Base-by-base conservation (phyloP, 2,888 invertebrate genomes). In the Eupsilia transversa region DNA sequence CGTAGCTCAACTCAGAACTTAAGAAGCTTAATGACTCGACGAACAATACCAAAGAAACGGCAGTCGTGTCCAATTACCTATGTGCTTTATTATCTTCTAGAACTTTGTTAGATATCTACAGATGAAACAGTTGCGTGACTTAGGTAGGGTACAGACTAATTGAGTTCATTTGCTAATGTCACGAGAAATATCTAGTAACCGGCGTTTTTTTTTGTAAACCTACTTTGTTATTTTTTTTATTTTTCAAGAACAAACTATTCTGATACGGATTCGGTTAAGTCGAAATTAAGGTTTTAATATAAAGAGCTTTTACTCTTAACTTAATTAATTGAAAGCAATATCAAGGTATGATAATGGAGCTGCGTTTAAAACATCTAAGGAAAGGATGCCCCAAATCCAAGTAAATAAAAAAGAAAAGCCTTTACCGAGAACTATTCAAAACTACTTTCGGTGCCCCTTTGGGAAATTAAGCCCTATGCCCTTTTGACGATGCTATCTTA, bases 391-490 rank as follows among this genome's bases (percentile, higher is more conserved):
- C 63, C 12, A 68, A 78, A 81, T 69, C 38, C 27, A 30, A 79
- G 59, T 41, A 74, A 74, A 73, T 80, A 52, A 77, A 80, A 72
- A 52, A 77, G 60, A 72, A 81, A 79, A 65, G 14, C 41, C 54
- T 80, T 75, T 70, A 60, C 77, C 43, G 59, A 77, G 66, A 77
- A 74, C 85, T 80, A 86, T 83, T 86, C 84, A 83, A 87, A 86
- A 87, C 81, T 82, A 86, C 75, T 82, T 73, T 80, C 67, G 49
- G 63, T 43, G 68, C 52, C 54, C 87, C 83, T 74, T 63, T 76
- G 87, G 87, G 87, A 87, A 87, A 87, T 87, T 86, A 87, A 70
- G 64, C 67, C 70, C 75, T 63, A 86, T 79, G 82, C 78, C 79
- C 70, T 84, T 82, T 74, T 76, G 79, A 82, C 80, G 75, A 79